phyloP scores from a whole-genome alignment of 2,113 vertebrate genomes.

The Ia io region DNA sequence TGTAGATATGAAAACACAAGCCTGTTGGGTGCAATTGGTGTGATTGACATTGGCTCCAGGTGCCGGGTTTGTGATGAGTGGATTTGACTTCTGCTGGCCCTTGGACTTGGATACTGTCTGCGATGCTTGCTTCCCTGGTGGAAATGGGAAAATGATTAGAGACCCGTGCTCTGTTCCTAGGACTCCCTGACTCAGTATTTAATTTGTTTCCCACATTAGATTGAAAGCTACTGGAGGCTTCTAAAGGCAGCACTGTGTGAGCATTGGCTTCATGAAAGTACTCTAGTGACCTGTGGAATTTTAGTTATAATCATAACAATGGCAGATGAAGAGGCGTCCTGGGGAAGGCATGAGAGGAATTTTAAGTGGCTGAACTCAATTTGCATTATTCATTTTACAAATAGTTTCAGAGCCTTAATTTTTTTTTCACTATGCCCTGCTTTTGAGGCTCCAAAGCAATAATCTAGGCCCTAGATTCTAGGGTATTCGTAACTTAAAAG shows the following conservation, averaged over 20 bases:
- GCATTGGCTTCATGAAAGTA: background rate
- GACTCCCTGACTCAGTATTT: background rate
- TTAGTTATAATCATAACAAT: constrained; percentile 46
- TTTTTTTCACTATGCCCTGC: background rate
- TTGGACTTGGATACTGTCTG: background rate
- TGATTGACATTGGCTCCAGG: background rate
- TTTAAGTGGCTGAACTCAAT: constrained; percentile 55
- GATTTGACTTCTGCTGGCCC: background rate
- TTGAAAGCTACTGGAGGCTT: background rate
- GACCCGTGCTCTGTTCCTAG: background rate
- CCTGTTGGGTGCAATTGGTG: background rate
- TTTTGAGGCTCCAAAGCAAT: background rate
- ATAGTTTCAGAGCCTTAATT: constrained; percentile 15
- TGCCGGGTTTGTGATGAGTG: background rate
- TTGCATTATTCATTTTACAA: constrained; percentile 54
- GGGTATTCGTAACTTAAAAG: constrained; percentile 25
- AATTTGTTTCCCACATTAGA: background rate
- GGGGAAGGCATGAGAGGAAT: constrained; percentile 57
- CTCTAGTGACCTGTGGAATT: constrained; percentile 42
- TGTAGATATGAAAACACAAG: background rate
- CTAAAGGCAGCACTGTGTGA: background rate
- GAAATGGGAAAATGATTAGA: constrained; percentile 15
- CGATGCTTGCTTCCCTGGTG: background rate
- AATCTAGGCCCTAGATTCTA: background rate
- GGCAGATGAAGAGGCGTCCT: constrained; percentile 49